A percentile compares a stretch with the other conserved stretches of the same genome.
Evolutionary conservation across 2,888 invertebrate species (phyloP).

Genomic region (Blomia tropicalis): DNA sequence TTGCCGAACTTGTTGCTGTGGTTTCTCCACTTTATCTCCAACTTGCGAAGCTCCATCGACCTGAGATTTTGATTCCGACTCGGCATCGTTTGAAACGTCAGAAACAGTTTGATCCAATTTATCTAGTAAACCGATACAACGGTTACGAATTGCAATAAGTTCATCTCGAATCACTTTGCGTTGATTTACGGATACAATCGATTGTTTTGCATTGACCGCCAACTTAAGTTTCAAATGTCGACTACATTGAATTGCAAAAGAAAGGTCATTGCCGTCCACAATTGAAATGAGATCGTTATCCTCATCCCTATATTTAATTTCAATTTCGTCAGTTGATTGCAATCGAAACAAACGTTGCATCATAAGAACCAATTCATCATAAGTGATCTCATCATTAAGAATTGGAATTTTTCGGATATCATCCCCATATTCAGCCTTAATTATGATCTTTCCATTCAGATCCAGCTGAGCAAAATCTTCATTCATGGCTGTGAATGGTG

Average conservation of each 20-base stretch:
- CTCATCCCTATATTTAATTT: conserved; percentile 55
- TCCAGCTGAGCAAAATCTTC: conserved; percentile 32
- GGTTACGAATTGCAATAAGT: conserved; percentile 43
- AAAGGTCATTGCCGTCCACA: conserved; percentile 51
- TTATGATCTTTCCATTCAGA: conserved; percentile 34
- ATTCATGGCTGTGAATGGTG: conserved; percentile 23
- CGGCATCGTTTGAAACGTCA: not conserved
- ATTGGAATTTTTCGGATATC: conserved; percentile 53
- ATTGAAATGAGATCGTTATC: conserved; percentile 55
- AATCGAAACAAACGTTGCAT: conserved; percentile 54
- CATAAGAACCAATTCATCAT: conserved; percentile 52
- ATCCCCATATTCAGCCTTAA: conserved; percentile 46
- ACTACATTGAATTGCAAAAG: conserved; percentile 52
- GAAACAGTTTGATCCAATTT: conserved; percentile 23
- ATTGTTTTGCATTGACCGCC: conserved; percentile 39
- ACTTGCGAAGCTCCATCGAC: no score
- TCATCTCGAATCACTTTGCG: conserved; percentile 39
- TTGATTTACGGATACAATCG: conserved; percentile 32
- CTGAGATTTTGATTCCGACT: not conserved
- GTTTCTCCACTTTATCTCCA: no score
- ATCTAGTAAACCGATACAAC: conserved; percentile 46
- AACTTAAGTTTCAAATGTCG: conserved; percentile 49
- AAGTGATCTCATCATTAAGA: conserved; percentile 55
- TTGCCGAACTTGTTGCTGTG: no score
- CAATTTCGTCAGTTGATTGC: conserved; percentile 47